Percentiles rank a stretch among this genome's conserved stretches.
These are phyloP conservation scores for Phalanger gymnotis DNA, from an alignment of 2,797 vertebrate genomes.

Conservation along the genomic window DNA sequence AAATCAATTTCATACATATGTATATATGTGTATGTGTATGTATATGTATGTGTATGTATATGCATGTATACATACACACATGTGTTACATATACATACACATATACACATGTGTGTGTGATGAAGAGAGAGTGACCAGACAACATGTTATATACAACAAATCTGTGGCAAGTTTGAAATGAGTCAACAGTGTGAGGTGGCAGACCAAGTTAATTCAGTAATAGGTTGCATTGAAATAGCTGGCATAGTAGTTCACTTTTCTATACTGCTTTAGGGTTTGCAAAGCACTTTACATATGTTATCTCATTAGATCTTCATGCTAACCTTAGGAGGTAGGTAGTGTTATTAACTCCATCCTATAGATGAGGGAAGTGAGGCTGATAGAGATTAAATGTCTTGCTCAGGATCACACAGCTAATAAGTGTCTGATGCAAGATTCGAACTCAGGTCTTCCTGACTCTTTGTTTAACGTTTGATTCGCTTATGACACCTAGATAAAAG, in stretches of 20 bases:
- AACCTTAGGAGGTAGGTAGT: background rate
- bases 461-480: too few relatives aligned
- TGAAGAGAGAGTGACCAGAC: background rate
- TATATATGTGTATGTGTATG: too few relatives aligned
- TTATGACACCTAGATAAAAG: background rate
- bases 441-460: background rate
- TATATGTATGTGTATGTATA: too few relatives aligned
- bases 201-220: background rate
- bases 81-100: too few relatives aligned
- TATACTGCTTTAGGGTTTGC: background rate
- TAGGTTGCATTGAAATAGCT: background rate
- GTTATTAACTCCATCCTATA: background rate
- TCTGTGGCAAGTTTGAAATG: background rate
- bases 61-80: too few relatives aligned
- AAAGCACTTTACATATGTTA: background rate
- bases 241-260: background rate
- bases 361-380: background rate
- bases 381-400: background rate
- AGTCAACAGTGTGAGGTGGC: background rate
- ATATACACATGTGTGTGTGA: background rate
- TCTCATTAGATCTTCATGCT: background rate
- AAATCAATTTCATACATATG: too few relatives aligned
- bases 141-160: background rate
- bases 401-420: background rate
- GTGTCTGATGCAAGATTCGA: background rate